phyloP scores from a whole-genome alignment of 2,113 vertebrate species.

The Aegotheles bennettii region DNA sequence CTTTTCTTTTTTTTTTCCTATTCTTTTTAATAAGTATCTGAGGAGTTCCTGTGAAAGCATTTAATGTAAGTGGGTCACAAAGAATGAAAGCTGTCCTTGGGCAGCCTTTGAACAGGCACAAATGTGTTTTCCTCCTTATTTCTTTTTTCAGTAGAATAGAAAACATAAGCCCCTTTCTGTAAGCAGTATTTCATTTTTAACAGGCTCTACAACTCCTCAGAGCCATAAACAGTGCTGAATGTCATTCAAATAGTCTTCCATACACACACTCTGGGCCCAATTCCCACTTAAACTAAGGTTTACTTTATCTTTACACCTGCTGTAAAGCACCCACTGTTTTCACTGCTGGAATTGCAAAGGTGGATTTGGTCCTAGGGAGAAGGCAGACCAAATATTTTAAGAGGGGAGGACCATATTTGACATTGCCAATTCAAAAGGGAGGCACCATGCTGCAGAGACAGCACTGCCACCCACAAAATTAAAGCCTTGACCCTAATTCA shows the following conservation, averaged over 20 bases:
- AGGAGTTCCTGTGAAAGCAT: conserved; percentile 27
- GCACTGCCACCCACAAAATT: rapidly evolving
- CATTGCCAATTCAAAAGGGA: not conserved
- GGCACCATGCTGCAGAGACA: not conserved
- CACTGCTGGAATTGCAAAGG: not conserved
- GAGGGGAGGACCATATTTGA: not conserved
- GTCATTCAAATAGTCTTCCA: not conserved
- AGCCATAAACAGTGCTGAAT: not conserved
- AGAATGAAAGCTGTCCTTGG: conserved; percentile 54
- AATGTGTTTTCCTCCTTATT: not conserved
- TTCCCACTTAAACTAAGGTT: not conserved
- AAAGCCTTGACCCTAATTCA: not conserved
- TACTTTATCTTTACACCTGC: not conserved
- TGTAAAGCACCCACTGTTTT: not conserved
- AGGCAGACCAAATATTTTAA: not conserved
- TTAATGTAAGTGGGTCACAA: conserved; percentile 63
- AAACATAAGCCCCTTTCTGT: conserved; percentile 6
- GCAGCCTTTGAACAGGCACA: conserved; percentile 49
- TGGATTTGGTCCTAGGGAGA: not conserved
- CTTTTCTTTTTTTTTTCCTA: not conserved
- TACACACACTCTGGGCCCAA: not conserved
- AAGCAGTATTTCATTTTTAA: conserved; percentile 29
- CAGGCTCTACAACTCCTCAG: not conserved
- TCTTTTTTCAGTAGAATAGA: not conserved
- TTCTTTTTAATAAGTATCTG: not conserved